A percentile compares a stretch with the other conserved stretches of the same genome.
These are phyloP conservation scores for Scaptodrosophila latifasciaeformis DNA, from an alignment of 2,888 invertebrate genomes.

Conservation along the genomic window DNA sequence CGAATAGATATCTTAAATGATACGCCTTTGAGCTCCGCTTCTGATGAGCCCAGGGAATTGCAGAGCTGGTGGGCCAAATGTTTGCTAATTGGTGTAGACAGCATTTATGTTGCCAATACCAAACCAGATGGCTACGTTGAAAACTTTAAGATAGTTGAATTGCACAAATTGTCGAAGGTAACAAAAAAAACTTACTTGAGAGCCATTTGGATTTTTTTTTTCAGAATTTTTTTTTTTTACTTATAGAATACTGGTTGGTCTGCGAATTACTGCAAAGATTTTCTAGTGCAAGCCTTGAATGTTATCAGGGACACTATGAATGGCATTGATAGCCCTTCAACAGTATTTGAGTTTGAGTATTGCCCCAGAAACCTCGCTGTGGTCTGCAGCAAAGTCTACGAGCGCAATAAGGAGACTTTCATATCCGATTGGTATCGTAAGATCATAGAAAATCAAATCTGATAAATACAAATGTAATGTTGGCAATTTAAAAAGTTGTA, in stretches of 20 bases:
- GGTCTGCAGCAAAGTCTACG: background rate
- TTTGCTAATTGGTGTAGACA: background rate
- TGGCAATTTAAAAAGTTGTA: no score
- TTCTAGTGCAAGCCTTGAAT: background rate
- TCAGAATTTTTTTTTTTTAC: no score
- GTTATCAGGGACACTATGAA: background rate
- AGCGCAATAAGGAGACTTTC: conserved; percentile 1
- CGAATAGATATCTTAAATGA: no score
- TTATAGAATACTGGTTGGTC: background rate
- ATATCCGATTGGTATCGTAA: conserved; percentile 10
- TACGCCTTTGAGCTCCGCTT: no score
- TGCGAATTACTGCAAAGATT: background rate
- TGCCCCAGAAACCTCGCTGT: background rate
- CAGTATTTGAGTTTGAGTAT: conserved; percentile 15
- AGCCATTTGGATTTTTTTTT: no score
- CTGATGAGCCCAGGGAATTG: no score
- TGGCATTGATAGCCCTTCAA: background rate
- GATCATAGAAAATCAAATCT: background rate
- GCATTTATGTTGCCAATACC: background rate
- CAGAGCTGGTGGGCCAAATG: background rate
- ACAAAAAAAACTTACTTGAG: no score
- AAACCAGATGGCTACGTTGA: background rate
- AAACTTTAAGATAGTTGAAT: no score
- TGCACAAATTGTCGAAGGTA: no score
- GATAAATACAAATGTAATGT: no score